phyloP scores from a whole-genome alignment of 2,888 invertebrate species.

The Lasioglossum pauxillum region DNA sequence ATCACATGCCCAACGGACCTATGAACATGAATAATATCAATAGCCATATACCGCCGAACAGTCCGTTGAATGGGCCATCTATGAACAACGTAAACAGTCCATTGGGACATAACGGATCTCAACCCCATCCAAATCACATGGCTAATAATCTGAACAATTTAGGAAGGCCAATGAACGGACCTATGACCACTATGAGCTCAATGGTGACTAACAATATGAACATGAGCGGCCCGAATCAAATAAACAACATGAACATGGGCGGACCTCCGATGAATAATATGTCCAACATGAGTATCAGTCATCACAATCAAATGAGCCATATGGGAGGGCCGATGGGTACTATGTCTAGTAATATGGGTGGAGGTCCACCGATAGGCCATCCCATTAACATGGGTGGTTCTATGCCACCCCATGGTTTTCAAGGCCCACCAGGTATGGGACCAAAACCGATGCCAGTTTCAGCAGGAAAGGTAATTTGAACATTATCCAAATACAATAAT shows the following conservation, averaged over 20 bases:
- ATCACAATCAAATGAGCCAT: slow-evolving; percentile 83
- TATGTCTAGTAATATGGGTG: slow-evolving; percentile 85
- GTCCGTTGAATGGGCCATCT: slow-evolving; percentile 81
- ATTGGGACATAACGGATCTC: slow-evolving; percentile 81
- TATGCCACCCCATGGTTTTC: slow-evolving; percentile 85
- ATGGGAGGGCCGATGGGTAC: slow-evolving; percentile 86
- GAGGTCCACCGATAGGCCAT: slow-evolving; percentile 86
- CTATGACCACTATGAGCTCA: slow-evolving; percentile 88
- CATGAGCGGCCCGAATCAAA: slow-evolving; percentile 85
- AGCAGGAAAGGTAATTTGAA: slow-evolving; percentile 90
- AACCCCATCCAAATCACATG: slow-evolving; percentile 82
- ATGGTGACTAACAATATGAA: slow-evolving; percentile 86
- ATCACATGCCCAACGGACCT: slow-evolving; percentile 82
- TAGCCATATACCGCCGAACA: slow-evolving; percentile 82
- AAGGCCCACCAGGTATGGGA: slow-evolving; percentile 87
- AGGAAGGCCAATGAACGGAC: slow-evolving; percentile 90
- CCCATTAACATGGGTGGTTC: slow-evolving; percentile 85
- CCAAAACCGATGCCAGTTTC: slow-evolving; percentile 96
- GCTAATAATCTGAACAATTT: slow-evolving; percentile 81
- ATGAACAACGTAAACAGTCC: slow-evolving; percentile 83
- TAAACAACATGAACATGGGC: slow-evolving; percentile 90
- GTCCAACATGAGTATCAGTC: slow-evolving; percentile 82
- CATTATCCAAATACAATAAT: neutral
- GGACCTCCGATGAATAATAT: slow-evolving; percentile 90
- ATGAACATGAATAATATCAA: slow-evolving; percentile 83